Base-by-base conservation (phyloP, 2,113 vertebrate genomes). In the Phylloscopus trochiloides region DNA sequence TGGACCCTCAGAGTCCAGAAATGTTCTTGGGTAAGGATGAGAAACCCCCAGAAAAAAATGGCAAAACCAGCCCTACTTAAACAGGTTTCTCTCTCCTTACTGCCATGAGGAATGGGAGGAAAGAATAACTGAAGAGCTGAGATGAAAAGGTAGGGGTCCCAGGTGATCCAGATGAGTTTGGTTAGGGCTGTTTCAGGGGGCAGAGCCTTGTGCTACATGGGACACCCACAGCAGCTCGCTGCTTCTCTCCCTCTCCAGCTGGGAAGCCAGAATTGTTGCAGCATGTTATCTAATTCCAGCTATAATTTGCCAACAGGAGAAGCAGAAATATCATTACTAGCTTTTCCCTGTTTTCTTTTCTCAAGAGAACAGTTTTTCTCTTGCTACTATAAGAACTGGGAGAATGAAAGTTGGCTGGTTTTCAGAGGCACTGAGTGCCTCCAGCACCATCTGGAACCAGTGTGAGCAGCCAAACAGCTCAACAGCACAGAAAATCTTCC, bases 401-500 rank as follows among this genome's bases (percentile, higher is more conserved):
- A 95, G 89, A 85, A 48, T 54, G 65, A 72, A 73, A 80, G 68
- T 2, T 92, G 88, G 95, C 95, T 10, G 0, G 0, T 72, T 94
- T 93, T 76, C 84, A 96, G 84, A 91, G 62, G 54, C 5, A 15
- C 48, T 14, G 88, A 90, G 72, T 55, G 86, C 88, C 72, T 94
- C 92, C 76, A 96, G 91, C 91, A 87, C 80, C 91, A 91, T 96
- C 93, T 96, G 96, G 93, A 93, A 62, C 66, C 22, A 14, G 50
- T 29, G 66, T 5, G 12, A 88, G 45, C 87, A 68, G 88, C 78
- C 93, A 90, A 91, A 76, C 71, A 51, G 32, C 54, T 92, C 74
- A 76, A 62, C 70, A 88, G 58, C 78, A 79, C 54, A 77, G 80
- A 89, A 93, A 84, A 86, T 43, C 81, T 50, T 78, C 74, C 74